These are phyloP conservation scores for Collichthys lucidus DNA, from an alignment of 2,113 vertebrate genomes.

Conservation along the genomic window DNA sequence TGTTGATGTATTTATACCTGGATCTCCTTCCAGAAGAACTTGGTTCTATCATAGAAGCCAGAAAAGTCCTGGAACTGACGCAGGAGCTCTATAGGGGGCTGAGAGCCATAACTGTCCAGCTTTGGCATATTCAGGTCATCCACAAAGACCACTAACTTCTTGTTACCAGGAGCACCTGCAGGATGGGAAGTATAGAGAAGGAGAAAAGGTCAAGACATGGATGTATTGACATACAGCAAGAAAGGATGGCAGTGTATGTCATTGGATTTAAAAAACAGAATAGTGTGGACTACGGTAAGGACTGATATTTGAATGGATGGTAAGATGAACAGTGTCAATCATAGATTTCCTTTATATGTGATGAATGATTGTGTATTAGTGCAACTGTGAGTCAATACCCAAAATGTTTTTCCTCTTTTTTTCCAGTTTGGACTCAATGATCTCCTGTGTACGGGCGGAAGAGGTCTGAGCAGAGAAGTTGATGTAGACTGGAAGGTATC, in stretches of 20 bases:
- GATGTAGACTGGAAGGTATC: conserved; percentile 87
- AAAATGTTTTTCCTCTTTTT: conserved; percentile 89
- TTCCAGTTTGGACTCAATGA: conserved; percentile 91
- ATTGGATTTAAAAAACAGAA: neutral
- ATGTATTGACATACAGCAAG: neutral
- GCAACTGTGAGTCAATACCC: conserved; percentile 65
- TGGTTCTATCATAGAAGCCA: conserved; percentile 88
- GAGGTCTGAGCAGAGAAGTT: conserved; percentile 90
- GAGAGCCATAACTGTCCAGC: conserved; percentile 88
- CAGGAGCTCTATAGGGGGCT: conserved; percentile 89
- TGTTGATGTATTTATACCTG: conserved; percentile 80
- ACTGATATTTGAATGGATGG: neutral
- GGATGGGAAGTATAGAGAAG: neutral
- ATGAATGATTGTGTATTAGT: neutral
- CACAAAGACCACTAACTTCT: conserved; percentile 88
- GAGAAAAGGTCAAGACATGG: neutral
- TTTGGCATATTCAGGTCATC: conserved; percentile 92
- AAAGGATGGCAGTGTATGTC: neutral
- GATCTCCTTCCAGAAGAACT: conserved; percentile 90
- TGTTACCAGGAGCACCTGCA: conserved; percentile 87
- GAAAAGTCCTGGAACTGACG: conserved; percentile 90
- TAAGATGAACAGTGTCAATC: neutral
- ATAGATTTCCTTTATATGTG: neutral
- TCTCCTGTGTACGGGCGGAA: conserved; percentile 88
- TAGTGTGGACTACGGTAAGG: neutral